phyloP scores from a whole-genome alignment of 2,113 vertebrate species.

The Apistogramma diplotaenia region DNA sequence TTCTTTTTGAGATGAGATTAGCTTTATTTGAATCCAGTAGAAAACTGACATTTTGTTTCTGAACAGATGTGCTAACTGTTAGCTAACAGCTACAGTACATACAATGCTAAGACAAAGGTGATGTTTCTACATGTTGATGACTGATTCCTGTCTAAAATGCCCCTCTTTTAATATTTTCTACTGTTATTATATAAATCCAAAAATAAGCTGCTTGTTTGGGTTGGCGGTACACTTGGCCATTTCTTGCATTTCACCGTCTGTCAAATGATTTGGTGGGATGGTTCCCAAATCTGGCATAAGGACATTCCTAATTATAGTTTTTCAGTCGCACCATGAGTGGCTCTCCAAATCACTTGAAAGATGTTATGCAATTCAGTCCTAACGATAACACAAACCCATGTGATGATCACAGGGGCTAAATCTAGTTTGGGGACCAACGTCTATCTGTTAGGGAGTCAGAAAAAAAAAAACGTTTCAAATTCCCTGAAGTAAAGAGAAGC shows the following conservation, averaged over 20 bases:
- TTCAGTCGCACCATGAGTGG: background rate
- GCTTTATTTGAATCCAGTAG: background rate
- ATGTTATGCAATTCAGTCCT: background rate
- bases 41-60: too few species aligned
- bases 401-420: background rate
- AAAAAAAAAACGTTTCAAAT: background rate
- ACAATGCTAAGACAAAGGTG: background rate
- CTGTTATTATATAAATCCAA: background rate
- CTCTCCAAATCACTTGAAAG: constrained; percentile 7
- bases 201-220: background rate
- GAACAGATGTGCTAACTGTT: background rate
- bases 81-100: background rate
- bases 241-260: constrained; percentile 6
- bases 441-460: background rate
- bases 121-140: rapidly evolving
- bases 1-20: background rate
- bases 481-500: constrained; percentile 8
- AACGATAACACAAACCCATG: background rate
- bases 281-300: constrained; percentile 19
- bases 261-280: background rate
- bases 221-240: background rate
- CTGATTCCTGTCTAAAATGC: background rate
- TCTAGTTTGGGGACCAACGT: background rate
- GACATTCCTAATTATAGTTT: constrained; percentile 24
- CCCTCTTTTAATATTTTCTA: background rate